A percentile compares a stretch with the other conserved stretches of the same genome.
These are phyloP conservation scores for Pitangus sulphuratus DNA, from an alignment of 2,797 vertebrate species.

Conservation along the genomic window DNA sequence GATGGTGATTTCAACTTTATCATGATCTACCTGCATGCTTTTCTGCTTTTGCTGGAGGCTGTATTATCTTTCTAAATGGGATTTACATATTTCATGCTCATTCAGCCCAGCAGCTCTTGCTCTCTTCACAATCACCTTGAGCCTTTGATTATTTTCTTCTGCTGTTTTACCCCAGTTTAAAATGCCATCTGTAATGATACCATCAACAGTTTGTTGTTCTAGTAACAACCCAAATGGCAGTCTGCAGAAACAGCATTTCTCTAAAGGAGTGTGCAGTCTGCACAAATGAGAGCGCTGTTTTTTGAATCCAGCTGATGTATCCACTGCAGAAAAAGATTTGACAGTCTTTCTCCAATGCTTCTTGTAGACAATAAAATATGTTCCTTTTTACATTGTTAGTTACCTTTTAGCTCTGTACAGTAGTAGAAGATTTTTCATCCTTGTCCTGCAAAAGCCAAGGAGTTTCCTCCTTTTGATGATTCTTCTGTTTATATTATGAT, in stretches of 20 bases:
- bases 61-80: conserved; percentile 3
- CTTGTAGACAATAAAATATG: neutral
- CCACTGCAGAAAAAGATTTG: neutral
- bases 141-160: conserved; percentile 66
- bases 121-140: conserved; percentile 38
- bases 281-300: neutral
- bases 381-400: neutral
- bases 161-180: conserved; percentile 55
- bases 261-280: conserved; percentile 34
- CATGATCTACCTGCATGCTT: conserved; percentile 28
- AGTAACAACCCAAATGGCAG: conserved; percentile 66
- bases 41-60: conserved; percentile 34
- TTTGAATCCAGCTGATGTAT: conserved; percentile 10
- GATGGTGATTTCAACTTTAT: conserved; percentile 4
- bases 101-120: conserved; percentile 59
- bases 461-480: neutral
- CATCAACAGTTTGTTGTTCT: conserved; percentile 68
- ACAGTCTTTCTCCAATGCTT: neutral
- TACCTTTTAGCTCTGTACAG: neutral
- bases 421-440: neutral
- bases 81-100: conserved; percentile 61
- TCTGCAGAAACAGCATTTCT: conserved; percentile 54
- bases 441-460: neutral
- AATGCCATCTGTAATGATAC: conserved; percentile 66
- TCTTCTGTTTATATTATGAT: neutral